phyloP scores from a whole-genome alignment of 2,888 invertebrate genomes.

The Archips crataeganus region DNA sequence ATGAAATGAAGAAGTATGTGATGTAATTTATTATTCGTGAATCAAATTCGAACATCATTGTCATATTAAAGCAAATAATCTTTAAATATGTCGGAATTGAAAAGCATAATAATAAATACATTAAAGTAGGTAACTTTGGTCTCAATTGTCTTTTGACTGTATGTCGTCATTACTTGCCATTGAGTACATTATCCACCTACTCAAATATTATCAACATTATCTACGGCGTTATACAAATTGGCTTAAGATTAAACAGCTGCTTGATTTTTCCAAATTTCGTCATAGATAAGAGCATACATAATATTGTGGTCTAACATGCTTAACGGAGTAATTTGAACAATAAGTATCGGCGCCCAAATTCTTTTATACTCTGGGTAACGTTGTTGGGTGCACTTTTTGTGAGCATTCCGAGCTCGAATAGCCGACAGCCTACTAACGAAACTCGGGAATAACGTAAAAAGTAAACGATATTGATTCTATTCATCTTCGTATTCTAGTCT shows the following conservation, averaged over 20 bases:
- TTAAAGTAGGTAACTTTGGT: neutral
- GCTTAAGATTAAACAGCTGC: constrained; percentile 40
- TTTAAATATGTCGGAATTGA: neutral
- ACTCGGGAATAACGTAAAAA: constrained; percentile 34
- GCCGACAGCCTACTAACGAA: constrained; percentile 46
- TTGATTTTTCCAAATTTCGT: constrained; percentile 2
- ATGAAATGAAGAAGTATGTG: no score
- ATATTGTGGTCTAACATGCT: constrained; percentile 31
- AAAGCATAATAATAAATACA: neutral
- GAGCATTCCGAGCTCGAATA: constrained; percentile 48
- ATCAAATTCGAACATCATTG: neutral
- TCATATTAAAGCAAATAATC: neutral
- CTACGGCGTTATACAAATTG: constrained; percentile 21
- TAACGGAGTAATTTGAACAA: constrained; percentile 38
- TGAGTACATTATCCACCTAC: constrained; percentile 13
- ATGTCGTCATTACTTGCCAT: constrained; percentile 4
- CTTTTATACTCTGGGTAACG: constrained; percentile 48
- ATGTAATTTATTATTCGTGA: no score
- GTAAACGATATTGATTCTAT: constrained; percentile 16
- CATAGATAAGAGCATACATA: constrained; percentile 9
- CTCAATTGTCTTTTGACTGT: constrained; percentile 6
- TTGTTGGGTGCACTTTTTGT: constrained; percentile 55
- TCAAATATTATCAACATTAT: constrained; percentile 28
- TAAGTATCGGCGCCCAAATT: constrained; percentile 46
- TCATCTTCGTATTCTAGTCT: constrained; percentile 3